Evolutionary conservation across 2,888 invertebrate species (phyloP).

Genomic region (Pristionchus mayeri): DNA sequence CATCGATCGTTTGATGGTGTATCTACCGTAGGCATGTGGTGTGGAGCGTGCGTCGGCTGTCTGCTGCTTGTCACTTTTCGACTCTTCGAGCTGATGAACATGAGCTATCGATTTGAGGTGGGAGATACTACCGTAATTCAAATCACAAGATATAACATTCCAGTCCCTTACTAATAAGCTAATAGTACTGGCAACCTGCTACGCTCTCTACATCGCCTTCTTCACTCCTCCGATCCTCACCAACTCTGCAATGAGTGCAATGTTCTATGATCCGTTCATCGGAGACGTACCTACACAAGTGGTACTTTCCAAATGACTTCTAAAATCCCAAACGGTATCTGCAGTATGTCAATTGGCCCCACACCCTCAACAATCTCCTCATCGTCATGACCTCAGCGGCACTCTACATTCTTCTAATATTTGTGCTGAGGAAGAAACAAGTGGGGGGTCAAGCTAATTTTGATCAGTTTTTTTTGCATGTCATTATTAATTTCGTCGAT

Average conservation of each 20-base stretch:
- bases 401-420: not conserved
- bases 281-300: not conserved
- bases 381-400: not conserved
- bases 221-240: not conserved
- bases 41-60: constrained; percentile 5
- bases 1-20: not conserved
- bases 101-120: not conserved
- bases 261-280: constrained; percentile 11
- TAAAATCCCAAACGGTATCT: not conserved
- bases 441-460: no score
- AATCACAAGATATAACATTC: not conserved
- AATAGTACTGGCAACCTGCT: not conserved
- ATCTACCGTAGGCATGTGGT: not conserved
- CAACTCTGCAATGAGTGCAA: not conserved
- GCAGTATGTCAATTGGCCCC: not conserved
- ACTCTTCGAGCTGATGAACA: not conserved
- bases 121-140: not conserved
- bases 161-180: not conserved
- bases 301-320: not conserved
- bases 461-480: no score
- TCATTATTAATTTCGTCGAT: no score
- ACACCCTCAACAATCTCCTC: not conserved
- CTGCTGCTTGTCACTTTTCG: not conserved
- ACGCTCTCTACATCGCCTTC: not conserved
- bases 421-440: not conserved